Conservation (phyloP, 2,888 invertebrate genomes). For the Eretmocerus hayati region DNA sequence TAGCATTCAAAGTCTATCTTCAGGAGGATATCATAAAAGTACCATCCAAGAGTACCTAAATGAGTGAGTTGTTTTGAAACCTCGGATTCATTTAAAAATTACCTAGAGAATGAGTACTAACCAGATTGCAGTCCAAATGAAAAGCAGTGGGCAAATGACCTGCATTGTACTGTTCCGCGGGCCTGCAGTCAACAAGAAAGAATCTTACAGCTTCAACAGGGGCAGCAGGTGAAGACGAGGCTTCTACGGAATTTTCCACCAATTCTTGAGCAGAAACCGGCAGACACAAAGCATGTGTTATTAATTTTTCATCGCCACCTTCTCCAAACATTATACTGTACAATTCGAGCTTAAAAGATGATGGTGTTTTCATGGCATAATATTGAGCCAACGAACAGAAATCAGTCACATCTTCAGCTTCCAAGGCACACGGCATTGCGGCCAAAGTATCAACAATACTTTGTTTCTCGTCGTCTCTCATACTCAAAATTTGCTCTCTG, state of each 20-base stretch:
- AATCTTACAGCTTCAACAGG: conserved; percentile 61
- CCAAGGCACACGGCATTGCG: conserved; percentile 78
- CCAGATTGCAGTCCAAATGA: conserved; percentile 91
- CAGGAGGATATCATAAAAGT: no score
- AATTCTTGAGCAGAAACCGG: conserved; percentile 94
- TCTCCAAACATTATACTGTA: conserved; percentile 47
- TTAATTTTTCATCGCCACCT: conserved; percentile 56
- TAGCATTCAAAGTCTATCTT: no score
- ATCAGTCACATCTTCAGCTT: conserved; percentile 91
- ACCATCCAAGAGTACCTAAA: no score
- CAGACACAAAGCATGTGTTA: conserved; percentile 85
- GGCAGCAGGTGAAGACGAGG: conserved; percentile 54
- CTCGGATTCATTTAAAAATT: no score
- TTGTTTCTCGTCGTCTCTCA: conserved; percentile 66
- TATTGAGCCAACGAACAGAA: conserved; percentile 96
- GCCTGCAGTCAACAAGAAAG: conserved; percentile 94
- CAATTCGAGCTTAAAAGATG: conserved; percentile 82
- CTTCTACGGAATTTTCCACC: conserved; percentile 70
- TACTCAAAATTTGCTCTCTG: conserved; percentile 71
- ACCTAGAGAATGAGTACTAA: no score
- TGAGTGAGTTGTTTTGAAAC: no score
- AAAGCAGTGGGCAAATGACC: conserved; percentile 97
- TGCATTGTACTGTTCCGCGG: conserved; percentile 88
- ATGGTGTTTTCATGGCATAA: conserved; percentile 87
- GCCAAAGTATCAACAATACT: conserved; percentile 62